Evolutionary conservation across 1,140 invertebrate genomes (phyloP), one percentile per base, ranked within the genome.

Genomic region (Ostrea edulis): DNA sequence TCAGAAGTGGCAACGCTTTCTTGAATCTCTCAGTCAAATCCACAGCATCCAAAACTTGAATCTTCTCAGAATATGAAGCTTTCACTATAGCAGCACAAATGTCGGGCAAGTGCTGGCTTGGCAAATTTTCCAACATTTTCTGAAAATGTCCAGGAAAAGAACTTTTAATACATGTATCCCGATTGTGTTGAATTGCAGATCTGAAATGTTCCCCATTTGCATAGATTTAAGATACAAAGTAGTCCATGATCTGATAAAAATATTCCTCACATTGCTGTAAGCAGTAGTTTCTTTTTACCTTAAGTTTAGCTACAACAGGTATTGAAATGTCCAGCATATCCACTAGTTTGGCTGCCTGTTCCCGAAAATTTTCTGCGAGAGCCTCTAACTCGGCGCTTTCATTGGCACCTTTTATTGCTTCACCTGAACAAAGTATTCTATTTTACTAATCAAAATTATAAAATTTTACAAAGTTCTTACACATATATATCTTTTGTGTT

Each of bases 31-130:
- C 95, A 14, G 93, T 92, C 8, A 96, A 88, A 89, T 96, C 95
- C 77, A 96, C 92, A 55, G 96, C 95, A 93, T 96, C 95, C 35
- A 96, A 89, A 8, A 96, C 94, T 87, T 95, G 93, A 54, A 96
- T 92, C 87, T 95, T 95, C 91, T 96, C 95, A 9, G 93, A 92
- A 88, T 95, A 95, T 9, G 95, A 95, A 11, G 95, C 95, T 87
- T 95, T 95, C 0, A 95, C 94, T 87, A 96, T 94, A 58, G 95
- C 93, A 35, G 95, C 94, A 93, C 95, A 95, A 29, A 96, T 93
- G 91, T 96, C 95, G 44, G 95, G 95, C 17, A 96, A 91, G 86
- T 95, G 95, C 71, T 95, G 93, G 86, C 93, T 94, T 17, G 95
- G 95, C 9, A 96, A 90, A 81, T 91, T 93, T 85, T 95, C 94